phyloP scores from a whole-genome alignment of 2,888 invertebrate species.

The Cheilosia vulpina region DNA sequence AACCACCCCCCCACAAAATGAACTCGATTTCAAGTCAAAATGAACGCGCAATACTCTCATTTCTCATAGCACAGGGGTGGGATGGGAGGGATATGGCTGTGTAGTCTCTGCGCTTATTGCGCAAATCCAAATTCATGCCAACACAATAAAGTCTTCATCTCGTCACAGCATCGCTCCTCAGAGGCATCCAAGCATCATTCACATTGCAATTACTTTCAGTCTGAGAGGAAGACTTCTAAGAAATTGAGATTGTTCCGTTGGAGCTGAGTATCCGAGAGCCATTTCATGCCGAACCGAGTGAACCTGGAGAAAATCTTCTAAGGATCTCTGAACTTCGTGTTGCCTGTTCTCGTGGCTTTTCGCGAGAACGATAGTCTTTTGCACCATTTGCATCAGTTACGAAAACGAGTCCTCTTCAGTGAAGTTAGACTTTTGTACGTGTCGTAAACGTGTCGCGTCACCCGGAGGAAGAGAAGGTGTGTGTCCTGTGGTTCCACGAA shows the following conservation, averaged over 20 bases:
- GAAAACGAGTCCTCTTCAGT: constrained; percentile 65
- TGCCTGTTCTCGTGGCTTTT: constrained; percentile 39
- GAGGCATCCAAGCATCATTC: constrained; percentile 55
- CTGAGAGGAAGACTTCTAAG: constrained; percentile 55
- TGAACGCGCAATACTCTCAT: constrained; percentile 35
- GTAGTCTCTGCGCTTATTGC: constrained; percentile 38
- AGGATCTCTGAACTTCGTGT: constrained; percentile 37
- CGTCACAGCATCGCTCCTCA: constrained; percentile 46
- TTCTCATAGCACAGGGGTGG: neutral
- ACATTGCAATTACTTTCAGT: constrained; percentile 64
- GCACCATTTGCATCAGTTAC: constrained; percentile 54
- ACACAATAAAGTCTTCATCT: constrained; percentile 28
- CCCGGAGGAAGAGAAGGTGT: constrained; percentile 65
- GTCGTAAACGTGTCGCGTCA: constrained; percentile 59
- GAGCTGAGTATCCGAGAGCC: constrained; percentile 51
- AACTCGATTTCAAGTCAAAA: constrained; percentile 47
- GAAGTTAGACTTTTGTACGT: constrained; percentile 61
- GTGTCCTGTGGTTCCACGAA: constrained; percentile 7
- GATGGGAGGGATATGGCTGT: neutral
- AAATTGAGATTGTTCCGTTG: constrained; percentile 49
- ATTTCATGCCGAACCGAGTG: constrained; percentile 65
- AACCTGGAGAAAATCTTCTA: constrained; percentile 64
- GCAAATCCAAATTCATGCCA: constrained; percentile 44
- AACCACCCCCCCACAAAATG: constrained; percentile 36
- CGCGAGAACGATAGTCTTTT: constrained; percentile 59